Percentiles rank a stretch among this genome's conserved stretches.
Conservation (phyloP, 1,140 invertebrate genomes). For the Stegodyphus dumicola region DNA sequence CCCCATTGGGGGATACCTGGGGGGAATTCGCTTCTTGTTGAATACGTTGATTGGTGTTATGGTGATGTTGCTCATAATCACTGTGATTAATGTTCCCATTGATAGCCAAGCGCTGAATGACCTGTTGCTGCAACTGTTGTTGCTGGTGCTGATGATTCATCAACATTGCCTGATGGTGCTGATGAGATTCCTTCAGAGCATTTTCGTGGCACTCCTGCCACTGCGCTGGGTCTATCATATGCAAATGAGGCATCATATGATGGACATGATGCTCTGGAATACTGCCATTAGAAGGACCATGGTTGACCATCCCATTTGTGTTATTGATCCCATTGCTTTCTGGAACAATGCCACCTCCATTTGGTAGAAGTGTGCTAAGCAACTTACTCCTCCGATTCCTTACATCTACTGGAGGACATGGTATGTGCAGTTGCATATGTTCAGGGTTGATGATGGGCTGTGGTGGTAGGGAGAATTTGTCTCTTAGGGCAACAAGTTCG, state of each 20-base stretch:
- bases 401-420: slow-evolving; percentile 14
- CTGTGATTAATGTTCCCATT: slow-evolving; percentile 28
- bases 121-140: slow-evolving; percentile 54
- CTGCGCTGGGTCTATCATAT: slow-evolving; percentile 31
- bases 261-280: slow-evolving; percentile 27
- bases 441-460: slow-evolving; percentile 16
- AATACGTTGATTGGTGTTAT: slow-evolving; percentile 7
- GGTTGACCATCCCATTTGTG: background rate
- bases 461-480: slow-evolving; percentile 78
- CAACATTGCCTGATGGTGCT: slow-evolving; percentile 37
- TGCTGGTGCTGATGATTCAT: slow-evolving; percentile 40
- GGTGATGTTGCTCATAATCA: slow-evolving; percentile 32
- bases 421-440: slow-evolving; percentile 48
- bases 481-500: slow-evolving; percentile 90
- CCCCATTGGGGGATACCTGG: background rate
- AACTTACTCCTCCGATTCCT: slow-evolving; percentile 36
- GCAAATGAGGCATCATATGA: slow-evolving; percentile 47
- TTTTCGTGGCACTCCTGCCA: slow-evolving; percentile 47
- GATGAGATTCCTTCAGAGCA: slow-evolving; percentile 40
- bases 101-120: slow-evolving; percentile 25
- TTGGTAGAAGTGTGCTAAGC: slow-evolving; percentile 5
- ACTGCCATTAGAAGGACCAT: background rate
- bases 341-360: background rate
- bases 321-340: background rate
- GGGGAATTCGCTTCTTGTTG: background rate